phyloP scores from a whole-genome alignment of 35 echinoderm and acorn worm species.

The Hemicentrotus pulcherrimus region DNA sequence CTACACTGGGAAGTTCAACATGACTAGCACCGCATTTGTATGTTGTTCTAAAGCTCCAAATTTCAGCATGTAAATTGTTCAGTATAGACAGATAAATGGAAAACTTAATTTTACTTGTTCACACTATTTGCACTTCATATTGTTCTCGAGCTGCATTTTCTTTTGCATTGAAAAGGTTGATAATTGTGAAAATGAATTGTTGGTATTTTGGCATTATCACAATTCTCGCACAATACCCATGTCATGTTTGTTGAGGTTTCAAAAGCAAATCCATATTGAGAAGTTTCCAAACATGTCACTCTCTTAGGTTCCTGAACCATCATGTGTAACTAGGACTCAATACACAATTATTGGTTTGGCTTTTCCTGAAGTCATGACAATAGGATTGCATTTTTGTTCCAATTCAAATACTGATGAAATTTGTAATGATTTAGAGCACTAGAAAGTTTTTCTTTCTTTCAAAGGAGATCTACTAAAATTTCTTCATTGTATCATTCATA shows the following conservation, averaged over 20 bases:
- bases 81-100: background rate
- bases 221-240: background rate
- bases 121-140: background rate
- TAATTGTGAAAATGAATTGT: background rate
- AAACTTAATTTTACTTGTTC: conserved; percentile 2
- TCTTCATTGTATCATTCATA: background rate
- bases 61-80: conserved; percentile 25
- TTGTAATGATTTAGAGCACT: background rate
- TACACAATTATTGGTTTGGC: background rate
- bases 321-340: background rate
- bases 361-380: background rate
- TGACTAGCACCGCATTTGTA: conserved; percentile 14
- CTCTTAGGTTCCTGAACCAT: background rate
- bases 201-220: background rate
- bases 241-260: background rate
- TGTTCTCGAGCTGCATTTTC: background rate
- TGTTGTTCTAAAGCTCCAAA: conserved; percentile 31
- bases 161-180: background rate
- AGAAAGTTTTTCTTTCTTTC: background rate
- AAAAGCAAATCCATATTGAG: background rate
- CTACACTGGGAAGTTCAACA: background rate
- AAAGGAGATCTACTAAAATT: background rate
- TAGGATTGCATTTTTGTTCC: background rate
- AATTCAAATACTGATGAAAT: background rate
- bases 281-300: background rate